These are phyloP conservation scores for Morelia viridis DNA, from an alignment of 2,797 vertebrate species.

Conservation along the genomic window DNA sequence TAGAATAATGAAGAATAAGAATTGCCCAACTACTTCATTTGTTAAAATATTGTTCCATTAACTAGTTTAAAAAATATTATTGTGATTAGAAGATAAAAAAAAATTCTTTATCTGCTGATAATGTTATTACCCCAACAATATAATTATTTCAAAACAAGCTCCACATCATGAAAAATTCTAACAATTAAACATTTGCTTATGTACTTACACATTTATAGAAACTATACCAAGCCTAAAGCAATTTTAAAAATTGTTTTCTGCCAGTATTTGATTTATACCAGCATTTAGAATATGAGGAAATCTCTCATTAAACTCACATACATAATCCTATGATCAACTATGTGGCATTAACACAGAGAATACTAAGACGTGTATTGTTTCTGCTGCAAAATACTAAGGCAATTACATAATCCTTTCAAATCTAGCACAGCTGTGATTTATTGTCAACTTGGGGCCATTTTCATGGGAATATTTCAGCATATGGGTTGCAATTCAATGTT, in stretches of 20 bases:
- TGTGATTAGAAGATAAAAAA: background rate
- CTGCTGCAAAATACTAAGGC: background rate
- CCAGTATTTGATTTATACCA: conserved; percentile 38
- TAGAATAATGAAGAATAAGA: conserved; percentile 9
- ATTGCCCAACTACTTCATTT: background rate
- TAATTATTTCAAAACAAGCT: conserved; percentile 54
- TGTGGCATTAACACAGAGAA: background rate
- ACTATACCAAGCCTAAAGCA: conserved; percentile 47
- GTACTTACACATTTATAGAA: conserved; percentile 51
- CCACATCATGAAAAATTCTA: conserved; percentile 52
- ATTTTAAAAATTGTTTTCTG: conserved; percentile 52
- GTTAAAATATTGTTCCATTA: conserved; percentile 2
- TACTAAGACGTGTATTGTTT: background rate
- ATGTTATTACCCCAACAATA: conserved; percentile 60
- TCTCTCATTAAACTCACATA: conserved; percentile 43
- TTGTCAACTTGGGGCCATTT: background rate
- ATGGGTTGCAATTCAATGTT: background rate
- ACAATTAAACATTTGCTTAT: conserved; percentile 61
- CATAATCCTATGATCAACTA: conserved; percentile 38
- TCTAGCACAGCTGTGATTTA: background rate
- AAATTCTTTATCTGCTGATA: conserved; percentile 35
- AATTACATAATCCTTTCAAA: conserved; percentile 35
- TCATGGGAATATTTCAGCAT: background rate
- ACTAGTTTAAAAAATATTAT: conserved; percentile 31
- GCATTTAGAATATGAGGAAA: conserved; percentile 33